Conservation (phyloP, 2,113 vertebrate genomes). For the Amazona guildingii region DNA sequence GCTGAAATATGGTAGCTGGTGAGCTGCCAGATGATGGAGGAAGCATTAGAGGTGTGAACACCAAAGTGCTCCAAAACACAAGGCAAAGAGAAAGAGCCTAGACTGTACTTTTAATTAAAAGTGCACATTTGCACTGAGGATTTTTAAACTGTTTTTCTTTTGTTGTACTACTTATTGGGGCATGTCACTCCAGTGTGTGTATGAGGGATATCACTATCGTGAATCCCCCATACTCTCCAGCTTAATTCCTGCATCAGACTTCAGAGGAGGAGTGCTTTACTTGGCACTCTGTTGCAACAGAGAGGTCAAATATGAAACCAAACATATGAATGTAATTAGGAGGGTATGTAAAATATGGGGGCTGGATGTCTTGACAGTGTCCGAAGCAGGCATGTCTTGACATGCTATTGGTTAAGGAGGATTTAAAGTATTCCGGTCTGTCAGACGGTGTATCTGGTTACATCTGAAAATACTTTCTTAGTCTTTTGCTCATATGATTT, state of each 20-base stretch:
- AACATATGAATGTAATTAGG: constrained; percentile 65
- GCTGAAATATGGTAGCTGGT: constrained; percentile 3
- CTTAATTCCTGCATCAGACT: neutral
- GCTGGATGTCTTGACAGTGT: constrained; percentile 60
- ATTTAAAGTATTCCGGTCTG: constrained; percentile 65
- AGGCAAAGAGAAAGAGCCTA: neutral
- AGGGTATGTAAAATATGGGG: constrained; percentile 63
- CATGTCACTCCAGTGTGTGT: neutral
- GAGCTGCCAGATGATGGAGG: neutral
- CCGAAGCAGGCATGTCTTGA: constrained; percentile 63
- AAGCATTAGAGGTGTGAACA: constrained; percentile 39
- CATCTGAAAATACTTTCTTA: constrained; percentile 33
- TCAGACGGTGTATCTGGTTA: constrained; percentile 54
- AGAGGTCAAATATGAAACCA: constrained; percentile 58
- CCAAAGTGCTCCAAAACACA: neutral
- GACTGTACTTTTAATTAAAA: neutral
- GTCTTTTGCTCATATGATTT: constrained; percentile 16
- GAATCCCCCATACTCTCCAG: neutral
- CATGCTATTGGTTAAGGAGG: constrained; percentile 53
- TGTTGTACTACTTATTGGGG: neutral
- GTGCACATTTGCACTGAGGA: neutral
- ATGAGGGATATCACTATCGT: neutral
- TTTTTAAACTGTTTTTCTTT: neutral
- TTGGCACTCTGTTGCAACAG: constrained; percentile 20
- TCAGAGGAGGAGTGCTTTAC: neutral